phyloP scores from a whole-genome alignment of 1,140 invertebrate genomes.

The Ditylenchus dipsaci region DNA sequence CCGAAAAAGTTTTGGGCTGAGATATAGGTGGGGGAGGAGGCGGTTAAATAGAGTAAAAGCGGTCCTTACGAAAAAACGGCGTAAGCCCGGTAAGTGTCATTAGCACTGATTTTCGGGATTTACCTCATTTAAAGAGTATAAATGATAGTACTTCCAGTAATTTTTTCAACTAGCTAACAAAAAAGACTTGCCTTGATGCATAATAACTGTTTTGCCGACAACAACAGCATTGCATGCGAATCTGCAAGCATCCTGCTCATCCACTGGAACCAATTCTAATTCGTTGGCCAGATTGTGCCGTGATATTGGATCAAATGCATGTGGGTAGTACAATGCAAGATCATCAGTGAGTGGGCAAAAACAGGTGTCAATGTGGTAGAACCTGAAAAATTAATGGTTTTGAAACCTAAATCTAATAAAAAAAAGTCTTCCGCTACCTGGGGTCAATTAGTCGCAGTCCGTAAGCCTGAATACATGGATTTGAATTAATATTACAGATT shows the following conservation, averaged over 20 bases:
- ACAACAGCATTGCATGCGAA: constrained; percentile 58
- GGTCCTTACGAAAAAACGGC: too few relatives aligned
- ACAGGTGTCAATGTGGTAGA: constrained; percentile 58
- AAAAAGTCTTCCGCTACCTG: constrained; percentile 1
- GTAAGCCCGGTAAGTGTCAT: too few relatives aligned
- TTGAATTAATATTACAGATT: neutral
- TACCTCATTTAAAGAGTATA: too few relatives aligned
- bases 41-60: too few relatives aligned
- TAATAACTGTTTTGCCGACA: constrained; percentile 54
- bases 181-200: constrained; percentile 30
- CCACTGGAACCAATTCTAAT: constrained; percentile 47
- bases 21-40: too few relatives aligned
- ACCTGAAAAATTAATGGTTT: constrained; percentile 33
- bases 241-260: constrained; percentile 44
- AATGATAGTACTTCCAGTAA: too few relatives aligned
- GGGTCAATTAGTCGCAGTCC: constrained; percentile 11
- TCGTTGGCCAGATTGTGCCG: constrained; percentile 56
- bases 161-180: too few relatives aligned
- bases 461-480: constrained; percentile 3
- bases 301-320: constrained; percentile 54
- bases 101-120: too few relatives aligned
- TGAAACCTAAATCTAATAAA: constrained; percentile 13
- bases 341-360: constrained; percentile 55
- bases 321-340: constrained; percentile 52
- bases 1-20: too few relatives aligned